Percentiles rank a stretch among this genome's conserved stretches.
Evolutionary conservation across 1,140 invertebrate species (phyloP).

Genomic region (Leptinotarsa undecemlineata): DNA sequence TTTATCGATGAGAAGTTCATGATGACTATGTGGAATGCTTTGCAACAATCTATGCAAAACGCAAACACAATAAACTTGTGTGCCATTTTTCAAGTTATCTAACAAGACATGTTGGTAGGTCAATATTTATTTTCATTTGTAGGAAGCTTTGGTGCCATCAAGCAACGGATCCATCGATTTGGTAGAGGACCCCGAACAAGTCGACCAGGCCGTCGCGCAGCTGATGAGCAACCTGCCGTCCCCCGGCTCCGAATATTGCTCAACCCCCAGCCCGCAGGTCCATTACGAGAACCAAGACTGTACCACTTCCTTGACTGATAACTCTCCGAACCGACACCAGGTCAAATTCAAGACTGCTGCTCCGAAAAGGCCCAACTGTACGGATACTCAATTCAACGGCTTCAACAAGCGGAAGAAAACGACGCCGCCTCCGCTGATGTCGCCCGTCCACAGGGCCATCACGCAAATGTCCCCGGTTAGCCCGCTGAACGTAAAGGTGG

Average conservation of each 20-base stretch:
- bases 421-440: constrained; percentile 12
- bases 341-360: constrained; percentile 8
- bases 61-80: too few species aligned
- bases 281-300: constrained; percentile 27
- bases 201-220: constrained; percentile 69
- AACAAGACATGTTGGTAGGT: neutral
- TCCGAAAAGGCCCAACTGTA: constrained; percentile 12
- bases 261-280: constrained; percentile 3
- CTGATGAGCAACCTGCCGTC: constrained; percentile 68
- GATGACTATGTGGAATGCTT: too few species aligned
- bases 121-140: constrained; percentile 18
- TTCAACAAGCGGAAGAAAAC: constrained; percentile 32
- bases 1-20: too few species aligned
- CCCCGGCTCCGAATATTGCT: neutral
- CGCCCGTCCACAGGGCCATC: constrained; percentile 28
- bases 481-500: neutral
- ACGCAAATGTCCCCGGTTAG: constrained; percentile 6
- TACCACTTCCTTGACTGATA: constrained; percentile 2
- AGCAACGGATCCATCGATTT: constrained; percentile 40
- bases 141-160: constrained; percentile 19
- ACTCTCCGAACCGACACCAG: constrained; percentile 1
- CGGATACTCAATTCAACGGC: neutral
- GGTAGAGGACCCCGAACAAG: constrained; percentile 66
- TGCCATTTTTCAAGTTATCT: too few species aligned
- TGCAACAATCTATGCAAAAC: neutral